phyloP scores from a whole-genome alignment of 2,113 vertebrate species.

The Anguilla rostrata region DNA sequence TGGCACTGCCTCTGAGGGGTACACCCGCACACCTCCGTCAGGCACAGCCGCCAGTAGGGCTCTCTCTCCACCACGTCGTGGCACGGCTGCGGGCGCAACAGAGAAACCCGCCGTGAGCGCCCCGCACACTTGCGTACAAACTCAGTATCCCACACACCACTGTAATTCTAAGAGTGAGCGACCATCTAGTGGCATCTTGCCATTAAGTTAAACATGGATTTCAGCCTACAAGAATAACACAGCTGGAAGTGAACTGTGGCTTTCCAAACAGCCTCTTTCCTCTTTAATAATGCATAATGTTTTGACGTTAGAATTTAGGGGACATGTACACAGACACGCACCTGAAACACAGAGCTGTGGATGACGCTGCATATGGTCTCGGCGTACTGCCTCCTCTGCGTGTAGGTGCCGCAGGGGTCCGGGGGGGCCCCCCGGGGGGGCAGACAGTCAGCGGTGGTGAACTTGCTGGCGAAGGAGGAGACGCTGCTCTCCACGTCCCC shows the following conservation, averaged over 20 bases:
- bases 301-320: no score
- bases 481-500: constrained; percentile 80
- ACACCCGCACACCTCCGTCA: constrained; percentile 75
- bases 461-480: constrained; percentile 73
- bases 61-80: constrained; percentile 79
- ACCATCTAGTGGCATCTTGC: no score
- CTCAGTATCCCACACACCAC: background rate
- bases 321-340: constrained; percentile 33
- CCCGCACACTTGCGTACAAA: background rate
- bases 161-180: background rate
- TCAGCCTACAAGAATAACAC: no score
- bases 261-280: no score
- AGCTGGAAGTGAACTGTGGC: no score
- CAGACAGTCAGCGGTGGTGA: constrained; percentile 65
- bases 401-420: constrained; percentile 69
- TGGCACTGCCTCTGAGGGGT: constrained; percentile 58
- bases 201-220: background rate
- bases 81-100: constrained; percentile 64
- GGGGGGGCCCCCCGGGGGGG: background rate
- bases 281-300: no score
- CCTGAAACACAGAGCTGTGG: constrained; percentile 75
- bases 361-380: constrained; percentile 75
- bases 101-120: background rate
- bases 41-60: constrained; percentile 70
- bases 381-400: constrained; percentile 65